Percentiles rank a stretch among this genome's conserved stretches.
phyloP scores from a whole-genome alignment of 1,140 invertebrate genomes.

The Brachionus manjavacas region DNA sequence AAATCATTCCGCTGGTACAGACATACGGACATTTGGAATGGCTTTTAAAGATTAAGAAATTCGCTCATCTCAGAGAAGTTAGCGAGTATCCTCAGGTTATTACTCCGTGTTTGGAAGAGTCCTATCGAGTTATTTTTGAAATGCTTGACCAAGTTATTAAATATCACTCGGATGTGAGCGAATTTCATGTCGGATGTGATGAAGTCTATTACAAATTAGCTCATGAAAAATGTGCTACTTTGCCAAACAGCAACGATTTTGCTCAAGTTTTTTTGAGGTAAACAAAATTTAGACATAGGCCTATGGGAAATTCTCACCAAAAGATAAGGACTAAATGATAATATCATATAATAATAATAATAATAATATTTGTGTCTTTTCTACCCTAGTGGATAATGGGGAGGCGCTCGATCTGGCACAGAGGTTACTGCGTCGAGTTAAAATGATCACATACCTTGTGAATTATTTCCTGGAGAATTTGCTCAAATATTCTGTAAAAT shows the following conservation, averaged over 20 bases:
- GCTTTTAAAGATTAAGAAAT: conserved; percentile 26
- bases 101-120: conserved; percentile 1
- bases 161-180: conserved; percentile 57
- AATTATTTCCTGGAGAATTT: too few relatives aligned
- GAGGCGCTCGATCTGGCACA: too few relatives aligned
- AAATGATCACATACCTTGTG: too few relatives aligned
- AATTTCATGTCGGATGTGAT: conserved; percentile 65
- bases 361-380: too few relatives aligned
- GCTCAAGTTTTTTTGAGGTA: conserved; percentile 10
- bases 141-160: conserved; percentile 75
- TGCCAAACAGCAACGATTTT: not conserved
- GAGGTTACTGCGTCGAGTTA: too few relatives aligned
- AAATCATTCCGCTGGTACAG: conserved; percentile 42
- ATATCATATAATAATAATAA: too few relatives aligned
- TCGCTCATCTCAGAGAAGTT: conserved; percentile 41
- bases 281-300: not conserved
- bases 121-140: conserved; percentile 47
- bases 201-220: conserved; percentile 53
- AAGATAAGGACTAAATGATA: too few relatives aligned
- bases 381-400: too few relatives aligned
- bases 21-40: conserved; percentile 42
- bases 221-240: not conserved
- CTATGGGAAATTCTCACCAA: too few relatives aligned
- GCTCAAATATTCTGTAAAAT: too few relatives aligned
- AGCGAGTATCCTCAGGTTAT: conserved; percentile 21